Evolutionary conservation across 2,113 vertebrate genomes (phyloP), one percentile per base, ranked within the genome.

Genomic region (Onychostoma macrolepis): DNA sequence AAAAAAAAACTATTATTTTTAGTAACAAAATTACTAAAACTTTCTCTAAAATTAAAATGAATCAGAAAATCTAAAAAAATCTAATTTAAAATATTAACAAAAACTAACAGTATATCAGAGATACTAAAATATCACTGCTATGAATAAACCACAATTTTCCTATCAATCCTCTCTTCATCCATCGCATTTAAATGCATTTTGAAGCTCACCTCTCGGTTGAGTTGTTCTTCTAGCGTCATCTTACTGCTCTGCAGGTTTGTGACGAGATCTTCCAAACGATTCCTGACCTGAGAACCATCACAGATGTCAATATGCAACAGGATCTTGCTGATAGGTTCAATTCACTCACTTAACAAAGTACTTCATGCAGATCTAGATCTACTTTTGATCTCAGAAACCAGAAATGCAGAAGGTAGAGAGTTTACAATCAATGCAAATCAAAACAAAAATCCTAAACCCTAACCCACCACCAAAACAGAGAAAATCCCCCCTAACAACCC

Each of bases 211-310:
- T 97, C 95, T 85, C 93, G 94, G 85, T 78, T 96, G 19, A 97
- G 94, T 83, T 97, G 95, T 50, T 97, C 96, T 89, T 96, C 96
- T 89, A 96, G 93, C 89, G 91, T 94, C 91, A 96, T 95, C 88
- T 97, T 97, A 87, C 92, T 91, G 92, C 95, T 95, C 86, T 93
- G 96, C 72, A 98, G 93, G 85, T 94, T 92, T 56, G 92, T 95
- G 83, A 97, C 94, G 91, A 97, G 89, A 86, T 96, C 96, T 87
- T 97, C 97, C 86, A 97, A 92, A 82, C 92, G 96, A 84, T 89
- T 92, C 84, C 94, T 94, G 86, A 96, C 94, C 96, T 97, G 87
- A 13, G 88, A 48, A 91, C 86, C 17, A 89, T 30, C 74, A 36
- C 82, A 61, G 2, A 48, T 4, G 43, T 69, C 65, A 58, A 17